These are phyloP conservation scores for Maccullochella peelii DNA, from an alignment of 2,113 vertebrate species.

Conservation along the genomic window DNA sequence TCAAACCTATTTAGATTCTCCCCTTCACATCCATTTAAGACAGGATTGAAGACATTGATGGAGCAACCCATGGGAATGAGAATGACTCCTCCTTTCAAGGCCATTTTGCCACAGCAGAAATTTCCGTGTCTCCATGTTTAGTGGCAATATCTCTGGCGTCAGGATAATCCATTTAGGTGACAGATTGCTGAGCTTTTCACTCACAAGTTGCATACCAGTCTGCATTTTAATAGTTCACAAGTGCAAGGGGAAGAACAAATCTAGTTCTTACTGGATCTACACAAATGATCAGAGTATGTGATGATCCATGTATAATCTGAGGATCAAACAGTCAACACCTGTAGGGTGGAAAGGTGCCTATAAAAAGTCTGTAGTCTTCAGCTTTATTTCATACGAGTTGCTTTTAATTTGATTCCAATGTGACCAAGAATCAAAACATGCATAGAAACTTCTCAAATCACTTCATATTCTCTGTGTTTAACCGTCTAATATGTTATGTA, in stretches of 20 bases:
- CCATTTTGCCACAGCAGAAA: constrained; percentile 56
- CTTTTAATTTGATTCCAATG: constrained; percentile 14
- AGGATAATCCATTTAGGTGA: constrained; percentile 76
- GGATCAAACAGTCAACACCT: background rate
- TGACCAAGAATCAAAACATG: constrained; percentile 9
- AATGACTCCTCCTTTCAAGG: constrained; percentile 45
- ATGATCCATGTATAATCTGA: background rate
- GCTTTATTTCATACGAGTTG: background rate
- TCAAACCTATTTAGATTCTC: constrained; percentile 47
- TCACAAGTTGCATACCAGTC: constrained; percentile 65
- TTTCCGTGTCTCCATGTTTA: constrained; percentile 71
- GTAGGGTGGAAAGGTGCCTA: background rate
- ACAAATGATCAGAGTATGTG: background rate
- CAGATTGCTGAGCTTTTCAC: constrained; percentile 79
- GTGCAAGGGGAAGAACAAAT: constrained; percentile 43
- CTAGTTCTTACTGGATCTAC: constrained; percentile 15
- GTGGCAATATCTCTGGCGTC: constrained; percentile 66
- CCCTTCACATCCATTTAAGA: constrained; percentile 54
- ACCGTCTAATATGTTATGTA: background rate
- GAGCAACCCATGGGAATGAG: constrained; percentile 51
- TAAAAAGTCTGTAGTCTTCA: background rate
- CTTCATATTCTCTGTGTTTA: background rate
- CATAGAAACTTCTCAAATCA: background rate
- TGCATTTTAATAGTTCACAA: constrained; percentile 66
- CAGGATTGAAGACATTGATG: constrained; percentile 45